A percentile compares a stretch with the other conserved stretches of the same genome.
These are phyloP conservation scores for Dromas ardeola DNA, from an alignment of 2,113 vertebrate genomes.

Conservation along the genomic window DNA sequence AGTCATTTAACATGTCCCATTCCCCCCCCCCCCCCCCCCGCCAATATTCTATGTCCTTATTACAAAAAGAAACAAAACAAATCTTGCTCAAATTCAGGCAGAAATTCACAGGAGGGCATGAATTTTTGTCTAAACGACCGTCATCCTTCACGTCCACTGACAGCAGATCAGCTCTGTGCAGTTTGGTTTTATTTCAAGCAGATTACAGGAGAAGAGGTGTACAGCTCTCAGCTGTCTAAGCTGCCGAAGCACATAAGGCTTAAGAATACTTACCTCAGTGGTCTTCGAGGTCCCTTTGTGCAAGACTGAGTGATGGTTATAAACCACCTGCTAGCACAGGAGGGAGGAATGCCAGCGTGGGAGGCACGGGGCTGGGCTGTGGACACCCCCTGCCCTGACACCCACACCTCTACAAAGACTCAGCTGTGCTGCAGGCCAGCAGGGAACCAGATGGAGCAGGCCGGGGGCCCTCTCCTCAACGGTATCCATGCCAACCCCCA, in stretches of 20 bases:
- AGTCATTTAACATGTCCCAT: not conserved
- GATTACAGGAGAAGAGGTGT: not conserved
- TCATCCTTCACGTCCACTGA: not conserved
- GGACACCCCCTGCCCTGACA: not conserved
- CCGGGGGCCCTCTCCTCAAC: not conserved
- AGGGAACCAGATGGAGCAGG: not conserved
- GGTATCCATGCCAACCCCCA: accelerated
- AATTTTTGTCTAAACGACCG: not conserved
- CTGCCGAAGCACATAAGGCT: not conserved
- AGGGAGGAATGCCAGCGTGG: not conserved
- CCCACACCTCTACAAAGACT: accelerated
- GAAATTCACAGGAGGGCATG: not conserved
- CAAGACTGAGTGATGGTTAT: not conserved
- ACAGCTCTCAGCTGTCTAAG: not conserved
- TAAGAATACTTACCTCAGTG: not conserved
- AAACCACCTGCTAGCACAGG: not conserved
- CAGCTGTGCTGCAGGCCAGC: not conserved
- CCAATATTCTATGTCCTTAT: not conserved
- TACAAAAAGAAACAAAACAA: not conserved
- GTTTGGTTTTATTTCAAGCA: not conserved
- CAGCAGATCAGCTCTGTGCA: accelerated
- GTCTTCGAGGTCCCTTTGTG: not conserved
- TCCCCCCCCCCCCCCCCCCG: no score
- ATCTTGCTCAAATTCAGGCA: not conserved
- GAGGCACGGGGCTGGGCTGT: accelerated